Evolutionary conservation across 1,140 invertebrate species (phyloP).

Genomic region (Ips nitidus): DNA sequence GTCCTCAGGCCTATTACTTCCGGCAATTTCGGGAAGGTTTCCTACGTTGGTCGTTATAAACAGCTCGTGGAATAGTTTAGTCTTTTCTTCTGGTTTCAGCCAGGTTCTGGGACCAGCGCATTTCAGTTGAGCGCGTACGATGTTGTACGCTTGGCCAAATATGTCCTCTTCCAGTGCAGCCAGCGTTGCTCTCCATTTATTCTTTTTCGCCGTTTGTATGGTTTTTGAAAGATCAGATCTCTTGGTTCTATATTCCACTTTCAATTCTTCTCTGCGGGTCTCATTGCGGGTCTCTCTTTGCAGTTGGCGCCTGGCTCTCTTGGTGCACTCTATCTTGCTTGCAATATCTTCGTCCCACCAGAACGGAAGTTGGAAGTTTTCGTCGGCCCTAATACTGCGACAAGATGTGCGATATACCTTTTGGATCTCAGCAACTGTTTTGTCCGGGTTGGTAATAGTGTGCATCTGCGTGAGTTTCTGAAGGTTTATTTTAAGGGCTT

Average conservation of each 20-base stretch:
- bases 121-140: background rate
- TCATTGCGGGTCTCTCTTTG: background rate
- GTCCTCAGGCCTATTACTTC: background rate
- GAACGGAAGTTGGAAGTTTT: background rate
- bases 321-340: background rate
- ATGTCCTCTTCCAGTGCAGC: background rate
- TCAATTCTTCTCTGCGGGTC: background rate
- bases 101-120: background rate
- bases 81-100: background rate
- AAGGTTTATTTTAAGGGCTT: too few species aligned
- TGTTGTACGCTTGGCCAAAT: conserved; percentile 1
- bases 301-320: background rate
- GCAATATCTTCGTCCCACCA: background rate
- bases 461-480: too few species aligned
- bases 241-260: background rate
- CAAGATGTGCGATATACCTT: too few species aligned
- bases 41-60: background rate
- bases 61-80: background rate
- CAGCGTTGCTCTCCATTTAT: background rate
- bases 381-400: too few species aligned
- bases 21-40: background rate
- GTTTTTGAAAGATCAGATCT: background rate
- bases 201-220: background rate
- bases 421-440: too few species aligned
- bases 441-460: too few species aligned